Evolutionary conservation across 1,140 invertebrate genomes (phyloP).

Genomic region (Galendromus occidentalis): DNA sequence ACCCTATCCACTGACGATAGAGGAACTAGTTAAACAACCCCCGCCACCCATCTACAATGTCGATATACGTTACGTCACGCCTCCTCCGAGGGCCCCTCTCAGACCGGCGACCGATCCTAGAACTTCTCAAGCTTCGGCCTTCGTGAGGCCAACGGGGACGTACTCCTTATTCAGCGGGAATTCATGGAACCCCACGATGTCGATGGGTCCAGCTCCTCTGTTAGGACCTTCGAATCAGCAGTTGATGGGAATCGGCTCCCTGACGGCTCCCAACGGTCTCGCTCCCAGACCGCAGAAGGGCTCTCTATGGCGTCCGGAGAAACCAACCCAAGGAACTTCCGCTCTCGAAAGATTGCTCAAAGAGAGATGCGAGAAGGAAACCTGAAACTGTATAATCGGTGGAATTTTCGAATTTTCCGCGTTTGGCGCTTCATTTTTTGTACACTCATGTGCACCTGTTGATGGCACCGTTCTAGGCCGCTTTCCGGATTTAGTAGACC

Average conservation of each 20-base stretch:
- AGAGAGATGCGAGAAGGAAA: neutral
- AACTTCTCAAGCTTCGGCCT: neutral
- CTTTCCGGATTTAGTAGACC: too few relatives aligned
- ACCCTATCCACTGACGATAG: neutral
- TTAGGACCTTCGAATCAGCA: too few relatives aligned
- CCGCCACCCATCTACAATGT: conserved; percentile 6
- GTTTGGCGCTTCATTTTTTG: too few relatives aligned
- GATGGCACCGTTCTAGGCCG: too few relatives aligned
- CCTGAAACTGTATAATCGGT: too few relatives aligned
- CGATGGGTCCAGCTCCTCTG: too few relatives aligned
- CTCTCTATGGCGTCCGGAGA: neutral
- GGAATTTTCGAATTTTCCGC: too few relatives aligned
- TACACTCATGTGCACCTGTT: too few relatives aligned
- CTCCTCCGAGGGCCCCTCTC: neutral
- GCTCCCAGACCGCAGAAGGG: neutral
- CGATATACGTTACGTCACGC: neutral
- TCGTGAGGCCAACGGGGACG: neutral
- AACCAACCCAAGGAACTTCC: neutral
- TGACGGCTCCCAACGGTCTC: neutral
- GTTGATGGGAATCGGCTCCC: too few relatives aligned
- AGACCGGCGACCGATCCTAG: neutral
- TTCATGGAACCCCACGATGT: neutral
- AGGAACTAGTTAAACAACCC: neutral
- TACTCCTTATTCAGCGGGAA: neutral
- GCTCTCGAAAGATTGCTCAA: conserved; percentile 3